phyloP scores from a whole-genome alignment of 2,113 vertebrate species.

The Corynorhinus townsendii region DNA sequence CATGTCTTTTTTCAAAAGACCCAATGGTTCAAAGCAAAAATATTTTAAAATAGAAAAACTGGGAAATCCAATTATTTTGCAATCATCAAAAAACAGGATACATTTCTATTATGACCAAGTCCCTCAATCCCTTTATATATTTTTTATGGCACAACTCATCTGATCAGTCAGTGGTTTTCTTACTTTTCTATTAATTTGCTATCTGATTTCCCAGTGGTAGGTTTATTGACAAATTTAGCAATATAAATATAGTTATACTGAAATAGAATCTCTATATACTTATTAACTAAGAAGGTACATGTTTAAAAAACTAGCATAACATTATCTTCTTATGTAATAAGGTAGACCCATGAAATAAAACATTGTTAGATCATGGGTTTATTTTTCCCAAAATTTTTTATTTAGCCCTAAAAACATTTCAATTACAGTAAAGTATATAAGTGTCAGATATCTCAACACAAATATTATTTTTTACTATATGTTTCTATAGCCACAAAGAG shows the following conservation, averaged over 20 bases:
- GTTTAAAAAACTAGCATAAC: neutral
- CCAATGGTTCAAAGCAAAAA: conserved; percentile 1
- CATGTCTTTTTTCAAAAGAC: neutral
- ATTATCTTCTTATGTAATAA: neutral
- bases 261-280: neutral
- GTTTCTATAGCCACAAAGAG: neutral
- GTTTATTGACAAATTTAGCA: conserved; percentile 19
- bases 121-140: neutral
- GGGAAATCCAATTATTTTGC: conserved; percentile 11
- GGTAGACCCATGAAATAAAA: neutral
- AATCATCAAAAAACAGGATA: conserved; percentile 8
- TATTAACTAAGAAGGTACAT: neutral
- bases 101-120: neutral
- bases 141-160: neutral
- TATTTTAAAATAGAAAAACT: conserved; percentile 16
- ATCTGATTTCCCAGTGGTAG: neutral
- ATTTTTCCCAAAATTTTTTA: neutral
- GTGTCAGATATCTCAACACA: neutral
- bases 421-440: neutral
- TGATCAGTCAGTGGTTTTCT: neutral
- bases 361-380: neutral
- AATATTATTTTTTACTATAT: neutral
- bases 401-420: conserved; percentile 15
- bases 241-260: neutral
- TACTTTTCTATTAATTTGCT: neutral